Conservation (phyloP, 2,797 vertebrate species). For the Clarias pachynema region DNA sequence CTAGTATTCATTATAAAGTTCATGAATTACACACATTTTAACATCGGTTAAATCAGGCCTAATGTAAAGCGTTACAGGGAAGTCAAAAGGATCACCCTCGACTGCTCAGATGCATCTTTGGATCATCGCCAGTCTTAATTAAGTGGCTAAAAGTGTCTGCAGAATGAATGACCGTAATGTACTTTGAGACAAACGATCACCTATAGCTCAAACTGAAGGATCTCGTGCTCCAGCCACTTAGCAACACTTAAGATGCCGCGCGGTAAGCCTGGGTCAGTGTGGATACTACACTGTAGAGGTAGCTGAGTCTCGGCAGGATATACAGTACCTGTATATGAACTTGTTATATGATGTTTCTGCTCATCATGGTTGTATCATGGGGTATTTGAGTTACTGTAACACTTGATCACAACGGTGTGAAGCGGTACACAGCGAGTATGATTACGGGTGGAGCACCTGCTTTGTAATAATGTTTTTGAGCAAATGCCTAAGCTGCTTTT, state of each 20-base stretch:
- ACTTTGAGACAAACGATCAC: background rate
- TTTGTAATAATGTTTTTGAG: background rate
- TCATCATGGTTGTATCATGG: background rate
- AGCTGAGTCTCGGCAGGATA: background rate
- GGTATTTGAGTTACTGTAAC: background rate
- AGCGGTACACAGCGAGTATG: background rate
- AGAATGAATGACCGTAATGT: background rate
- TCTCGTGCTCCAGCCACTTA: background rate
- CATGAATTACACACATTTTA: background rate
- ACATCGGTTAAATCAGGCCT: too few relatives aligned
- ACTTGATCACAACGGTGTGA: background rate
- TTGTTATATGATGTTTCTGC: background rate
- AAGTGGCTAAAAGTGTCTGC: conserved; percentile 11
- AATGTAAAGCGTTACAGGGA: background rate
- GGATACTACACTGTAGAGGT: background rate
- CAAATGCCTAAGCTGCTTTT: background rate
- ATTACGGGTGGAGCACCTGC: background rate
- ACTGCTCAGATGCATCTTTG: background rate
- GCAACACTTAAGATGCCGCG: background rate
- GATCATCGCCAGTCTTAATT: conserved; percentile 13
- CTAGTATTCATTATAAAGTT: background rate
- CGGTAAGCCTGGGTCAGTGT: background rate
- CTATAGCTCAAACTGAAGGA: background rate
- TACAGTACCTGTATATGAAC: background rate
- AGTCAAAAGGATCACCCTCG: background rate